phyloP scores from a whole-genome alignment of 2,113 vertebrate genomes.

The Turnix velox region DNA sequence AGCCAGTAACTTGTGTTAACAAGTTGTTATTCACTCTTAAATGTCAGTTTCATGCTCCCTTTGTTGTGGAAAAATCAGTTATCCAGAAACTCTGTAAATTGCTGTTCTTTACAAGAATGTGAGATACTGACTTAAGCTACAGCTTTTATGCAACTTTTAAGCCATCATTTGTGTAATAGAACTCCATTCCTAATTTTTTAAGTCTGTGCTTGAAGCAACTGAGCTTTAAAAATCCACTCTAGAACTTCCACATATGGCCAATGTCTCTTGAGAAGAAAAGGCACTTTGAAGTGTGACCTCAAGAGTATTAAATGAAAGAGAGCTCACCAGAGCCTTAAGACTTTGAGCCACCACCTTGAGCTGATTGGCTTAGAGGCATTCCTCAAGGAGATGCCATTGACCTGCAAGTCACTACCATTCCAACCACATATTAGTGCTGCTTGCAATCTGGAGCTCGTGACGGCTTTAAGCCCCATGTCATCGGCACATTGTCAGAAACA shows the following conservation, averaged over 20 bases:
- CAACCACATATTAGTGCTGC: constrained; percentile 44
- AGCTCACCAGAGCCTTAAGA: constrained; percentile 43
- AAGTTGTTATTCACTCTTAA: constrained; percentile 2
- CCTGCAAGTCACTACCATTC: constrained; percentile 47
- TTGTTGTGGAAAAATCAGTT: constrained; percentile 39
- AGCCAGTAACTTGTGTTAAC: constrained; percentile 1
- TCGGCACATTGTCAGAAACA: constrained; percentile 59
- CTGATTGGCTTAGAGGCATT: constrained; percentile 56
- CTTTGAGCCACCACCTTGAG: constrained; percentile 52
- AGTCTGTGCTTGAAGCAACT: constrained; percentile 50
- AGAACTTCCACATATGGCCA: constrained; percentile 68
- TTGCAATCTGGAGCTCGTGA: constrained; percentile 48
- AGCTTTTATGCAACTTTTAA: constrained; percentile 45
- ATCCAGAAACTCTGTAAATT: constrained; percentile 30
- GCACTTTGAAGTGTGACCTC: constrained; percentile 67
- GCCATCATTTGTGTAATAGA: constrained; percentile 35
- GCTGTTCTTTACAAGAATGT: constrained; percentile 20
- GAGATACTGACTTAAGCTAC: constrained; percentile 5
- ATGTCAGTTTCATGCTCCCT: background rate
- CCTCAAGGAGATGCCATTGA: constrained; percentile 58
- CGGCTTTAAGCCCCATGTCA: constrained; percentile 56
- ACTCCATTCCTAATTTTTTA: constrained; percentile 30
- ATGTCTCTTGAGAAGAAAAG: constrained; percentile 33
- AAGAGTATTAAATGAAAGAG: constrained; percentile 64
- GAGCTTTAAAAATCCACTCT: constrained; percentile 61